Percentiles rank a stretch among this genome's conserved stretches.
Evolutionary conservation across 2,113 vertebrate genomes (phyloP).

Genomic region (Alectura lathami): DNA sequence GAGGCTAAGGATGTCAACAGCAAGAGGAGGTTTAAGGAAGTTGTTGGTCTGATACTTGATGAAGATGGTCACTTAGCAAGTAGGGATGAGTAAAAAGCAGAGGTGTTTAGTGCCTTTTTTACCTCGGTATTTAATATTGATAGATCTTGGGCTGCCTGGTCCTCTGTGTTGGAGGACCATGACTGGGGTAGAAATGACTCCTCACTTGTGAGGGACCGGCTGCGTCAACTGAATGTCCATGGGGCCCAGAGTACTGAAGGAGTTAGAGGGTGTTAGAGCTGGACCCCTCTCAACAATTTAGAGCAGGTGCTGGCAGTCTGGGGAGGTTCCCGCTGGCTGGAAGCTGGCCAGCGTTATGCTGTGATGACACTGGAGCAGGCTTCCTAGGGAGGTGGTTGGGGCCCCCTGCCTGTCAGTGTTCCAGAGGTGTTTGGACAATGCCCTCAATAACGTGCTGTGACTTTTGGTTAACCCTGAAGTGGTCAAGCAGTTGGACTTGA

Average conservation of each 20-base stretch:
- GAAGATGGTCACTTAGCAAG: background rate
- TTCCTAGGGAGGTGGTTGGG: too few relatives aligned
- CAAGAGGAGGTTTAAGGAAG: background rate
- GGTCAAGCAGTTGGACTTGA: too few relatives aligned
- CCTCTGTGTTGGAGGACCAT: background rate
- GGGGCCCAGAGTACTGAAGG: background rate
- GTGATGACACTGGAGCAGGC: too few relatives aligned
- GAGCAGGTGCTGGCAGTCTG: background rate
- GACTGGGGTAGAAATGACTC: background rate
- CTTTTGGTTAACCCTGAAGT: too few relatives aligned
- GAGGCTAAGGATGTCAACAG: background rate
- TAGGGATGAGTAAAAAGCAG: background rate
- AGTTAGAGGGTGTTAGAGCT: background rate
- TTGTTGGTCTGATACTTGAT: background rate
- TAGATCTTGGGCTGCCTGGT: background rate
- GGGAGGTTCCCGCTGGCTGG: background rate
- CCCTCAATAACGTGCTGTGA: too few relatives aligned
- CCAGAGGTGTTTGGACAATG: too few relatives aligned
- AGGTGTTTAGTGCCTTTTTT: background rate
- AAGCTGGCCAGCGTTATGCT: too few relatives aligned
- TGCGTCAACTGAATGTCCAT: background rate
- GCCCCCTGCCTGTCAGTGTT: too few relatives aligned
- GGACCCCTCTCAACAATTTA: background rate
- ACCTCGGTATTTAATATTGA: background rate
- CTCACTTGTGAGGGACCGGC: background rate